Evolutionary conservation across 1,140 invertebrate genomes (phyloP).

Genomic region (Schlechtendalia chinensis): DNA sequence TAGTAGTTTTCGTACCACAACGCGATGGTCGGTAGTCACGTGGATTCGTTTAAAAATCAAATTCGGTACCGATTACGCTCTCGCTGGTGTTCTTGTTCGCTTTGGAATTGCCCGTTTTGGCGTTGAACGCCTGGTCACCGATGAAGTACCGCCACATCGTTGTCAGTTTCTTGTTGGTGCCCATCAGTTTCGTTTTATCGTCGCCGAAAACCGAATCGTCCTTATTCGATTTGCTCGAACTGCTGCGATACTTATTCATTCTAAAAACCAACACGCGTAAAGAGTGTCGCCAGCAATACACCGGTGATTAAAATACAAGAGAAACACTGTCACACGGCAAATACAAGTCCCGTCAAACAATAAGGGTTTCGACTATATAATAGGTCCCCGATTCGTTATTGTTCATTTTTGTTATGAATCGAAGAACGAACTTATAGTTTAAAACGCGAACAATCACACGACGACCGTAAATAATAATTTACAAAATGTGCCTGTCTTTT

Average conservation of each 20-base stretch:
- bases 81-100: slow-evolving; percentile 1
- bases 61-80: slow-evolving; percentile 12
- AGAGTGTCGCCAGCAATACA: too few species aligned
- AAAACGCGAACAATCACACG: too few species aligned
- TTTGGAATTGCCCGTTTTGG: slow-evolving; percentile 1
- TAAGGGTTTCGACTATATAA: too few species aligned
- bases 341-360: too few species aligned
- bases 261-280: not conserved
- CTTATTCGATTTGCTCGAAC: not conserved
- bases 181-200: slow-evolving; percentile 1
- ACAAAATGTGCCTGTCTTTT: too few species aligned
- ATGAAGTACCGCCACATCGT: slow-evolving; percentile 34
- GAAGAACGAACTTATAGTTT: too few species aligned
- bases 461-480: too few species aligned
- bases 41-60: not conserved
- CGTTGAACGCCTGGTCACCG: slow-evolving; percentile 20
- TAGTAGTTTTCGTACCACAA: not conserved
- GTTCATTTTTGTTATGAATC: too few species aligned
- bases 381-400: too few species aligned
- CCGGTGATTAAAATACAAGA: too few species aligned
- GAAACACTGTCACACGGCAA: too few species aligned
- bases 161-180: not conserved
- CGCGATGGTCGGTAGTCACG: slow-evolving; percentile 9
- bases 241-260: not conserved
- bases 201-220: not conserved